These are phyloP conservation scores for Ophiodon elongatus DNA, from an alignment of 2,113 vertebrate species.

Conservation along the genomic window DNA sequence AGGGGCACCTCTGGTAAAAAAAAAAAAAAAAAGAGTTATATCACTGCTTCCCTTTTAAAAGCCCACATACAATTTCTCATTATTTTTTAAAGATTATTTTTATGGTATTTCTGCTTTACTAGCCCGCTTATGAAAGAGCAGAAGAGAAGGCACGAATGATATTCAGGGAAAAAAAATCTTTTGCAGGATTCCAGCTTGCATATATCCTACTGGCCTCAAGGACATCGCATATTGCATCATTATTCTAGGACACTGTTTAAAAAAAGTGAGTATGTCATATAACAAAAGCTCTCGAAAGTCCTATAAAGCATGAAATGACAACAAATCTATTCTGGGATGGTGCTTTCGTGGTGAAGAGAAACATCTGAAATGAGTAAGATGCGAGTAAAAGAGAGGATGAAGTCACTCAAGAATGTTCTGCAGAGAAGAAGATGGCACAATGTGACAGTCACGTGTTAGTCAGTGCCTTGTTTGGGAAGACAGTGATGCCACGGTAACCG, in stretches of 20 bases:
- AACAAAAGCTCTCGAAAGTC: constrained; percentile 44
- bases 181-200: constrained; percentile 36
- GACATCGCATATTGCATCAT: constrained; percentile 40
- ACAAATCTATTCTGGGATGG: constrained; percentile 35
- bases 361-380: constrained; percentile 47
- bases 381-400: constrained; percentile 39
- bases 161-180: not conserved
- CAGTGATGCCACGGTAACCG: not conserved
- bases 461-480: constrained; percentile 28
- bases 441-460: constrained; percentile 26
- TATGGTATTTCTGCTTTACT: constrained; percentile 56
- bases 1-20: constrained; percentile 43
- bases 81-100: constrained; percentile 63
- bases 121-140: constrained; percentile 40
- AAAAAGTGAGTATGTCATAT: constrained; percentile 35
- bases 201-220: constrained; percentile 42
- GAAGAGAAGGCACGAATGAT: not conserved
- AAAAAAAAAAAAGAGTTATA: constrained; percentile 32
- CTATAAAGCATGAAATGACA: constrained; percentile 16
- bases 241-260: constrained; percentile 18
- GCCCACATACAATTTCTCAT: constrained; percentile 49
- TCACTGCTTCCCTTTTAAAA: constrained; percentile 40
- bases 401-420: constrained; percentile 34
- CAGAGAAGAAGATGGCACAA: constrained; percentile 6
- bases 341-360: constrained; percentile 14